These are phyloP conservation scores for Notothenia rossii DNA, from an alignment of 2,113 vertebrate genomes.

Conservation along the genomic window DNA sequence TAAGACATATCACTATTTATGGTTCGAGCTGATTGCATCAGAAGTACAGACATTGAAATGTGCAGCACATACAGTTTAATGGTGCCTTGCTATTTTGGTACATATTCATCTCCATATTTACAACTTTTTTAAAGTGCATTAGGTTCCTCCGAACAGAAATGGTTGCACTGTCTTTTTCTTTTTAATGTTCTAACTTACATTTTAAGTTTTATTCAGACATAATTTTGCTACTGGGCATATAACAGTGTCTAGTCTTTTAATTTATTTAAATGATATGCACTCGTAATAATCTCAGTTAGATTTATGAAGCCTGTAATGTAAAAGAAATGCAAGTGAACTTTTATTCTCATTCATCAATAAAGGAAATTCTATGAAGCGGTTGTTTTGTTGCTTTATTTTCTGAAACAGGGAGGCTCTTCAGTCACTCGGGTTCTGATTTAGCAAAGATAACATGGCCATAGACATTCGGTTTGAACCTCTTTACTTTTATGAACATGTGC, in stretches of 20 bases:
- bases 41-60: slow-evolving; percentile 34
- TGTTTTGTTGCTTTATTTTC: not conserved
- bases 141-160: slow-evolving; percentile 28
- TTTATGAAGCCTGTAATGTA: slow-evolving; percentile 87
- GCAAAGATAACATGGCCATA: slow-evolving; percentile 30
- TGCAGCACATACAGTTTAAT: slow-evolving; percentile 63
- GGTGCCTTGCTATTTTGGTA: slow-evolving; percentile 89
- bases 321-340: slow-evolving; percentile 83
- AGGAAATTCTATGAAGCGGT: slow-evolving; percentile 52
- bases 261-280: slow-evolving; percentile 91
- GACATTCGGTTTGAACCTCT: slow-evolving; percentile 47
- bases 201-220: slow-evolving; percentile 48
- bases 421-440: too few relatives aligned
- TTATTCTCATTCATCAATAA: slow-evolving; percentile 88
- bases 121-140: slow-evolving; percentile 57
- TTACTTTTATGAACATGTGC: slow-evolving; percentile 68
- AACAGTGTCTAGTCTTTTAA: slow-evolving; percentile 85
- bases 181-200: slow-evolving; percentile 47
- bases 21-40: slow-evolving; percentile 31
- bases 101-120: slow-evolving; percentile 62
- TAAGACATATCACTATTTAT: slow-evolving; percentile 21
- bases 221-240: slow-evolving; percentile 80
- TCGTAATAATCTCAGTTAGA: slow-evolving; percentile 72
- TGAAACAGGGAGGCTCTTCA: not conserved
- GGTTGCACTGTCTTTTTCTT: slow-evolving; percentile 45